phyloP scores from a whole-genome alignment of 2,113 vertebrate genomes.

The Odobenus rosmarus region DNA sequence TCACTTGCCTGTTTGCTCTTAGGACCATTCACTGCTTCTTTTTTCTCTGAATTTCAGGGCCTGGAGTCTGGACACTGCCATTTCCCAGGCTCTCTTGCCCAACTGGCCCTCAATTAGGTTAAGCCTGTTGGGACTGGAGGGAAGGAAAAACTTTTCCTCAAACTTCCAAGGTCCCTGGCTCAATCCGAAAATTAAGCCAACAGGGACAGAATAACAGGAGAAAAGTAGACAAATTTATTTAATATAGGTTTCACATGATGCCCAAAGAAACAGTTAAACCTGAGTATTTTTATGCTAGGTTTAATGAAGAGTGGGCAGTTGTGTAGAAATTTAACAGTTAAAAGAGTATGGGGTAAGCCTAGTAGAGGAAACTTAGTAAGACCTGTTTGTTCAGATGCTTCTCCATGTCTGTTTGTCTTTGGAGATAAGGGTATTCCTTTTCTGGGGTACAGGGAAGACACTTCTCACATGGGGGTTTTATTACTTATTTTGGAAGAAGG shows the following conservation, averaged over 20 bases:
- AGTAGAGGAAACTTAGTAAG: background rate
- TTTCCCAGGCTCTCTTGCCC: background rate
- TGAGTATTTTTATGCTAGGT: background rate
- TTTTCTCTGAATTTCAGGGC: background rate
- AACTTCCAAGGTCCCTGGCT: background rate
- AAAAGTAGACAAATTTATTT: background rate
- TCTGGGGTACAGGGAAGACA: background rate
- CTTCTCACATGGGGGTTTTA: background rate
- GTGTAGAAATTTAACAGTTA: background rate
- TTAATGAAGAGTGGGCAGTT: background rate
- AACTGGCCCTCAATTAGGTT: background rate
- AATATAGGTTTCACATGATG: background rate
- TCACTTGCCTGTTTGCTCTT: background rate
- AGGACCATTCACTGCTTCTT: background rate
- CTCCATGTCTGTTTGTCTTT: background rate
- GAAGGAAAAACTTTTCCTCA: background rate
- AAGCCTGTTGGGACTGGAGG: background rate
- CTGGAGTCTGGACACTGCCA: background rate
- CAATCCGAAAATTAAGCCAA: background rate
- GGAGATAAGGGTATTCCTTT: background rate
- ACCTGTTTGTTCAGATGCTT: background rate
- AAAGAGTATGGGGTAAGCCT: background rate
- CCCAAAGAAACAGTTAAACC: background rate
- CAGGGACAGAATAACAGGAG: background rate
- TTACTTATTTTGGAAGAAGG: background rate